Conservation (phyloP, 2,797 vertebrate species). For the Sebastes itinus region DNA sequence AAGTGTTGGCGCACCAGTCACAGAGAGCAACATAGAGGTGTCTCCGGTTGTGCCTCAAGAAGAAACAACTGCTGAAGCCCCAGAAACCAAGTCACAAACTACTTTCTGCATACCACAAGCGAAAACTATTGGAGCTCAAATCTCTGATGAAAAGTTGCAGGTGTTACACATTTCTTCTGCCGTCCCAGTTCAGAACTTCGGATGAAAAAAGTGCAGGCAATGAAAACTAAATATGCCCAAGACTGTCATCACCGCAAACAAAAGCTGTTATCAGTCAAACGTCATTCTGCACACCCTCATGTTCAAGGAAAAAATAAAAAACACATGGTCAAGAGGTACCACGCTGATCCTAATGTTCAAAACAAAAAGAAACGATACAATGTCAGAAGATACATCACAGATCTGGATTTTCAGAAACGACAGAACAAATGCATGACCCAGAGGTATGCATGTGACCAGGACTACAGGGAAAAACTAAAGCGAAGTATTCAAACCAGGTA, state of each 20-base stretch:
- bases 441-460: neutral
- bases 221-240: too few relatives aligned
- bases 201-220: too few relatives aligned
- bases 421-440: neutral
- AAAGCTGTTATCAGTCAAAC: too few relatives aligned
- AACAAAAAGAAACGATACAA: neutral
- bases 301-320: neutral
- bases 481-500: neutral
- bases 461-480: neutral
- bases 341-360: too few relatives aligned
- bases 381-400: neutral
- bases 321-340: too few relatives aligned
- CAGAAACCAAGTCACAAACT: neutral
- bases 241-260: too few relatives aligned
- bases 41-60: neutral
- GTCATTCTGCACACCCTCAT: neutral
- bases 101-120: neutral
- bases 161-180: too few relatives aligned
- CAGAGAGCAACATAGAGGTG: too few relatives aligned
- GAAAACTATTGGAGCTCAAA: neutral
- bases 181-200: neutral
- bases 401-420: neutral
- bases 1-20: too few relatives aligned
- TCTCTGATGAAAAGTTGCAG: neutral
- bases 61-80: neutral